phyloP scores from a whole-genome alignment of 2,797 vertebrate species.

The Chanos chanos region DNA sequence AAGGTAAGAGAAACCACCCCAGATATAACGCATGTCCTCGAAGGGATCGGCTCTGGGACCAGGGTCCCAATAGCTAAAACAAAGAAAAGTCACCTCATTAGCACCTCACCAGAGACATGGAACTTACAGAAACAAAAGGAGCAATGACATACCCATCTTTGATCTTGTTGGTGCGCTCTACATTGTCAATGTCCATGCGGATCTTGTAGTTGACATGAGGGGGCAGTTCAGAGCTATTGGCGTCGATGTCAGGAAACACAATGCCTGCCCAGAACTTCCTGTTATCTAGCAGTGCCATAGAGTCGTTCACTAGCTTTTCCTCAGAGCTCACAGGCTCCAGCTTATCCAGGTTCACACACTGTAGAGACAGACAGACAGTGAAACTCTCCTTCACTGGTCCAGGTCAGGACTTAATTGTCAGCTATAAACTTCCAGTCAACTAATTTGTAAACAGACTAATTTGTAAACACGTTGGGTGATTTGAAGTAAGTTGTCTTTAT shows the following conservation, averaged over 20 bases:
- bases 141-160: conserved; percentile 82
- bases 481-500: too few relatives aligned
- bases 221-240: conserved; percentile 77
- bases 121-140: not conserved
- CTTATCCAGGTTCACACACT: conserved; percentile 98
- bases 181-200: conserved; percentile 98
- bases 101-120: not conserved
- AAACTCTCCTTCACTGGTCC: too few relatives aligned
- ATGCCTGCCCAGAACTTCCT: conserved; percentile 97
- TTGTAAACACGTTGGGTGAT: too few relatives aligned
- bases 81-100: not conserved
- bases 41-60: conserved; percentile 97
- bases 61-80: conserved; percentile 92
- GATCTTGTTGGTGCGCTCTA: conserved; percentile 97
- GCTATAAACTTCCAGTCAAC: too few relatives aligned
- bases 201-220: conserved; percentile 94
- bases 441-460: too few relatives aligned
- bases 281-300: conserved; percentile 87
- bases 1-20: conserved; percentile 95
- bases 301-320: conserved; percentile 87
- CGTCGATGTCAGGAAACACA: conserved; percentile 82
- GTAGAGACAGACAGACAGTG: conserved; percentile 23
- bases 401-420: too few relatives aligned
- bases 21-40: conserved; percentile 94
- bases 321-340: conserved; percentile 89